Conservation (phyloP, 2,888 invertebrate species). For the Archaeoteleia sp. region DNA sequence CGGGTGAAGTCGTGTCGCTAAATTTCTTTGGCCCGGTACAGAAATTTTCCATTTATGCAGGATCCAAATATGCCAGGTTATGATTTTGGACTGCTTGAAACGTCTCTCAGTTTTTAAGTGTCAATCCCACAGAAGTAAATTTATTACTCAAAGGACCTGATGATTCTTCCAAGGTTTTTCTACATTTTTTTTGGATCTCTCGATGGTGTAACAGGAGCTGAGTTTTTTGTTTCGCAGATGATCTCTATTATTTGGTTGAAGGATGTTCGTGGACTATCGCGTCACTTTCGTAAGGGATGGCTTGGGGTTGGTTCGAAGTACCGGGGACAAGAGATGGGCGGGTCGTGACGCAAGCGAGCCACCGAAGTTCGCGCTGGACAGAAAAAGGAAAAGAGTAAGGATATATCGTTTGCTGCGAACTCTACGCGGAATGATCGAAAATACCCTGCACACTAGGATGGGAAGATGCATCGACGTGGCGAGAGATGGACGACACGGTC, state of each 20-base stretch:
- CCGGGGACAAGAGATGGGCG: constrained; percentile 45
- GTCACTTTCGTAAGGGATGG: constrained; percentile 26
- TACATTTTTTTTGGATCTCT: neutral
- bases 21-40: neutral
- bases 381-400: constrained; percentile 25
- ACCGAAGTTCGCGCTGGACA: constrained; percentile 21
- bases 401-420: constrained; percentile 33
- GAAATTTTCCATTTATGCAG: constrained; percentile 6
- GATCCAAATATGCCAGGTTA: too few species aligned
- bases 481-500: constrained; percentile 43
- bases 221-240: constrained; percentile 2
- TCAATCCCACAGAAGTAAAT: neutral
- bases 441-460: constrained; percentile 33
- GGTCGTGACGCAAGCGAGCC: constrained; percentile 43
- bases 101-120: neutral
- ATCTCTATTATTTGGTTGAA: constrained; percentile 21
- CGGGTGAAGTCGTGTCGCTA: constrained; percentile 1
- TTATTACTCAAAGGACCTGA: neutral
- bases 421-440: constrained; percentile 48
- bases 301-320: constrained; percentile 21
- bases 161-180: neutral
- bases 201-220: neutral
- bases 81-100: too few species aligned
- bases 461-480: constrained; percentile 45
- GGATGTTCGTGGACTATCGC: constrained; percentile 11